Evolutionary conservation across 2,888 invertebrate genomes (phyloP), one percentile per base, ranked within the genome.

Genomic region (Lasius fuliginosus): DNA sequence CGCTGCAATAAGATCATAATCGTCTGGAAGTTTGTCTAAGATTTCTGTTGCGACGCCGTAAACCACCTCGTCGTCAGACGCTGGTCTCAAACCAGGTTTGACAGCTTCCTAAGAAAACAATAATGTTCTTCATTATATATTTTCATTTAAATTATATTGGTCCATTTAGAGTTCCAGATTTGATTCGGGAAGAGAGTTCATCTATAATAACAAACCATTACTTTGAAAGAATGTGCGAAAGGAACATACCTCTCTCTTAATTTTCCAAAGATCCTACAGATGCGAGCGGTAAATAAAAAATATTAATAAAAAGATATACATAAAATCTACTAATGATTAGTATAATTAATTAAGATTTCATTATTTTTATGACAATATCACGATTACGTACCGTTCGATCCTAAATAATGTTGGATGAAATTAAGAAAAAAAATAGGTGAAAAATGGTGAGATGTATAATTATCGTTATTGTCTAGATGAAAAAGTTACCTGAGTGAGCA

Each of bases 41-140:
- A 99, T 97, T 92, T 98, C 98, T 53, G 96, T 96, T 0, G 98
- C 97, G 0, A 98, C 97, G 75, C 96, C 97, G 94, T 96, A 96
- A 0, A 98, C 97, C 64, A 98, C 96, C 90, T 98, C 97, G 91
- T 99, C 98, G 0, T 98, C 97, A 0, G 98, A 97, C 86, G 96
- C 96, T 5, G 96, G 96, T 0, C 95, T 96, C 3, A 96, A 96
- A 27, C 96, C 96, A 0, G 96, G 95, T 1, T 96, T 95, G 90
- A 96, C 95, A 3, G 97, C 96, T 92, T 97, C 97, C 97, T 97
- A 90, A n/a, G 15, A 46, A 11, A 56, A 27, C 46, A 11, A 62
- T 84, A 81, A 36, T 1, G 3, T 40, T 33, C 6, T 53, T 62
- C 18, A 53, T 46, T 46, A 23, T 23, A 23, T 23, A 68, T 68